A percentile compares a stretch with the other conserved stretches of the same genome.
These are phyloP conservation scores for Glossophaga mutica DNA, from an alignment of 2,797 vertebrate genomes.

Conservation along the genomic window DNA sequence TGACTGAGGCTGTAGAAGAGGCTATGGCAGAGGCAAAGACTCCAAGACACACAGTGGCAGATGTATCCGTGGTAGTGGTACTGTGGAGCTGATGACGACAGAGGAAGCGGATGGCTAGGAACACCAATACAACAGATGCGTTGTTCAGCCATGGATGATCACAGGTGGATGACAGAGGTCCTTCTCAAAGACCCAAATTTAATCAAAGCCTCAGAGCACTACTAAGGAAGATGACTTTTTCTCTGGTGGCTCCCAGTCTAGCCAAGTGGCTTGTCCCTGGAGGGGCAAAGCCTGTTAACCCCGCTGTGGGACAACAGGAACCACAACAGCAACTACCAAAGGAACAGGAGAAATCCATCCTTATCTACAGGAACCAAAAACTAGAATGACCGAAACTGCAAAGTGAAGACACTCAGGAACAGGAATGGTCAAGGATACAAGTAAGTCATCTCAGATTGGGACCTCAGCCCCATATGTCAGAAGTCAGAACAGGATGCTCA, in stretches of 20 bases:
- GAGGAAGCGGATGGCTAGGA: background rate
- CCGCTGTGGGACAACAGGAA: slow-evolving; percentile 75
- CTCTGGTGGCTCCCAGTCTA: background rate
- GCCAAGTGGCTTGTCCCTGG: background rate
- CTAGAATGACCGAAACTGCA: slow-evolving; percentile 87
- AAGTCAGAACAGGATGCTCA: slow-evolving; percentile 82
- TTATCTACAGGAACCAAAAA: slow-evolving; percentile 86
- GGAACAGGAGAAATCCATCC: slow-evolving; percentile 88
- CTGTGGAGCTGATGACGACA: background rate
- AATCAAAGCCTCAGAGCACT: background rate
- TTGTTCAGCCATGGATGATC: background rate
- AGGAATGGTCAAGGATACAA: slow-evolving; percentile 88
- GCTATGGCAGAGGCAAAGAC: background rate
- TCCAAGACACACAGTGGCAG: background rate
- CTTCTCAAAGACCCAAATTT: background rate
- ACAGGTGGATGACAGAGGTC: background rate
- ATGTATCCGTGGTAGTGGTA: background rate
- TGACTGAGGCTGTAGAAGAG: background rate
- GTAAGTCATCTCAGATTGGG: slow-evolving; percentile 88
- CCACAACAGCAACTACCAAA: slow-evolving; percentile 90
- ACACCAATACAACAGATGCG: background rate
- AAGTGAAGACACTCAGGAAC: slow-evolving; percentile 83
- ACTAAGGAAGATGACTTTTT: background rate
- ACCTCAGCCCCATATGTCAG: slow-evolving; percentile 81
- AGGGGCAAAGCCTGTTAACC: background rate